A percentile compares a stretch with the other conserved stretches of the same genome.
These are phyloP conservation scores for Drosophila tripunctata DNA, from an alignment of 2,888 invertebrate genomes.

Conservation along the genomic window DNA sequence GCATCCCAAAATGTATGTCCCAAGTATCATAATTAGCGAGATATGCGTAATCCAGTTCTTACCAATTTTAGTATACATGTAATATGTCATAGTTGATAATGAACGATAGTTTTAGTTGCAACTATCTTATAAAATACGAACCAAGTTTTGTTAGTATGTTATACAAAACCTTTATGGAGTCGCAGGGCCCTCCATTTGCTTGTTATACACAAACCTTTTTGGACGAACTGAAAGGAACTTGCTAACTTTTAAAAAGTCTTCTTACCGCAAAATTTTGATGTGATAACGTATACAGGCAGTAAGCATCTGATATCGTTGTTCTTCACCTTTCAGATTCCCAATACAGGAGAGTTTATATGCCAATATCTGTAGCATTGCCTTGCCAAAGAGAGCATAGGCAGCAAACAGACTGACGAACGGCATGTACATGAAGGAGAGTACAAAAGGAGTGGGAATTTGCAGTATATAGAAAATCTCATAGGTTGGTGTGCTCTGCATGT, in stretches of 20 bases:
- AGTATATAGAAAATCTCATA: conserved; percentile 79
- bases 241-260: background rate
- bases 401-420: conserved; percentile 81
- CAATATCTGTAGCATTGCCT: conserved; percentile 71
- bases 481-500: conserved; percentile 70
- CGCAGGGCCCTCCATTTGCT: too few species aligned
- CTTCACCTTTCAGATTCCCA: conserved; percentile 36
- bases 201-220: too few species aligned
- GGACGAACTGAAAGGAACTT: too few species aligned
- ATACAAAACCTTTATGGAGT: too few species aligned
- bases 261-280: conserved; percentile 54
- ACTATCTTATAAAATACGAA: too few species aligned
- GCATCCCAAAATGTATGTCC: too few species aligned
- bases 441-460: conserved; percentile 67
- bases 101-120: too few species aligned
- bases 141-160: too few species aligned
- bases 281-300: conserved; percentile 68
- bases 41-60: too few species aligned
- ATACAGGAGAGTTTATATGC: conserved; percentile 62
- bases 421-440: conserved; percentile 77
- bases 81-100: too few species aligned
- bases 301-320: conserved; percentile 53
- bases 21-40: too few species aligned
- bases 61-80: too few species aligned
- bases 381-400: conserved; percentile 80